Base-by-base conservation (phyloP, 2,888 invertebrate species). In the Stramonita haemastoma region DNA sequence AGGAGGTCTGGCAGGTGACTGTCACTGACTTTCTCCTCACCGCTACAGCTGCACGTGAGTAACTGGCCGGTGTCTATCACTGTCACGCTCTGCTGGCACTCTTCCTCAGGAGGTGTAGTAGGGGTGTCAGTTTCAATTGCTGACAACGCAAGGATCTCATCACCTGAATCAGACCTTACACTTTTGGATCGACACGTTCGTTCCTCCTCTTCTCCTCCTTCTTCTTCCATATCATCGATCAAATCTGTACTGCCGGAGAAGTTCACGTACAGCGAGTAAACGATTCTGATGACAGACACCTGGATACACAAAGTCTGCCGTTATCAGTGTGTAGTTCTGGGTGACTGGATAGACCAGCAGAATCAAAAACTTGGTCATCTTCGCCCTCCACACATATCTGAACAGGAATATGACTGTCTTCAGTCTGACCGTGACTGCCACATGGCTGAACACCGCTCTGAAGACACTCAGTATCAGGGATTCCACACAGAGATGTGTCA, bases 271-370 rank as follows among this genome's bases (percentile, higher is more conserved):
- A 86, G 34, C 2, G 86, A 86, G 19, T 86, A 6, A 86, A 66
- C 56, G 86, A 86, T n/a, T 86, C 86, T 34, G 34, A 32, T 0
- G 86, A 86, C 56, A 66, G 19, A n/a, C 86, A 57, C 32, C 86
- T 36, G 36, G 81, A 83, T 0, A 46, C 26, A 22, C 29, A 83
- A 2, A 83, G 81, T 29, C 22, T 22, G 1, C 22, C 13, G 0
- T 36, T 26, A 46, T 5, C 26, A 46, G 46, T 46, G 4, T 83
- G 46, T 6, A 46, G 81, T 29, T 11, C 8, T 11, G 81, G 46
- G 22, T 46, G 6, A 46, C 26, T 13, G 29, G 13, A 11, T 22
- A 26, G 0, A 13, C 5, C 46, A 26, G 81, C 29, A 29, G 36
- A 36, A 22, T 1, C 6, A n/a, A 6, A 36, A 11, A 83, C 36